A percentile compares a stretch with the other conserved stretches of the same genome.
phyloP scores from a whole-genome alignment of 2,888 invertebrate genomes.

The Nesidiocoris tenuis region DNA sequence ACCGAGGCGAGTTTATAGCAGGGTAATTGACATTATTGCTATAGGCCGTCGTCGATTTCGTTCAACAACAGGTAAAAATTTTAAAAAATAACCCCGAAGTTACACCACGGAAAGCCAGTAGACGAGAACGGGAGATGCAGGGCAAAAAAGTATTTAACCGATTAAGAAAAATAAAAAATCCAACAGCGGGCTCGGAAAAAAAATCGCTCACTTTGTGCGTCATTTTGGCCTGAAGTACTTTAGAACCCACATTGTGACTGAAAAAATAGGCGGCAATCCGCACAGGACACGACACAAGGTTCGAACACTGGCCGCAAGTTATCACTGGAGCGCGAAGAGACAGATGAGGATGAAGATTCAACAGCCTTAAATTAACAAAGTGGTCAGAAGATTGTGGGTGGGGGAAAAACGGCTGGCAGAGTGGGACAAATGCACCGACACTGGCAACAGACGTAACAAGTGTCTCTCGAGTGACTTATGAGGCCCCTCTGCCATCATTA shows the following conservation, averaged over 20 bases:
- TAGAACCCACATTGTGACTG: slow-evolving; percentile 9
- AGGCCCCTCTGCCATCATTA: slow-evolving; percentile 15
- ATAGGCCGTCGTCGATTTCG: too few relatives aligned
- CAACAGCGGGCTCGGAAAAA: too few relatives aligned
- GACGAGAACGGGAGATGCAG: too few relatives aligned
- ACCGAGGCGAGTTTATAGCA: too few relatives aligned
- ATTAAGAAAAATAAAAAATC: too few relatives aligned
- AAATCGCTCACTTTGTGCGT: slow-evolving; percentile 23
- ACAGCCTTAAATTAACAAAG: slow-evolving; percentile 32
- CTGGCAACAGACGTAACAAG: not conserved
- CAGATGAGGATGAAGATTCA: slow-evolving; percentile 11
- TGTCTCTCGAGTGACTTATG: slow-evolving; percentile 1
- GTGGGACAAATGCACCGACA: slow-evolving; percentile 28
- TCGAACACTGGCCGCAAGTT: slow-evolving; percentile 5
- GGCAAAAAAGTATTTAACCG: too few relatives aligned
- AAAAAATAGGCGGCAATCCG: not conserved
- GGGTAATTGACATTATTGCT: too few relatives aligned
- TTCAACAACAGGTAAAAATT: too few relatives aligned
- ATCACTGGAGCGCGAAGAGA: not conserved
- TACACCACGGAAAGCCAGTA: too few relatives aligned
- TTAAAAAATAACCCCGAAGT: too few relatives aligned
- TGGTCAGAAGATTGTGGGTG: not conserved
- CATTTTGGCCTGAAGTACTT: slow-evolving; percentile 38
- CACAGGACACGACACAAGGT: not conserved
- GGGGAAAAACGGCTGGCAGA: slow-evolving; percentile 14